Evolutionary conservation across 30 jellyfish, hydroid and myxozoan genomes (phyloP), one percentile per base, ranked within the genome.

Genomic region (Rhopilema esculentum): DNA sequence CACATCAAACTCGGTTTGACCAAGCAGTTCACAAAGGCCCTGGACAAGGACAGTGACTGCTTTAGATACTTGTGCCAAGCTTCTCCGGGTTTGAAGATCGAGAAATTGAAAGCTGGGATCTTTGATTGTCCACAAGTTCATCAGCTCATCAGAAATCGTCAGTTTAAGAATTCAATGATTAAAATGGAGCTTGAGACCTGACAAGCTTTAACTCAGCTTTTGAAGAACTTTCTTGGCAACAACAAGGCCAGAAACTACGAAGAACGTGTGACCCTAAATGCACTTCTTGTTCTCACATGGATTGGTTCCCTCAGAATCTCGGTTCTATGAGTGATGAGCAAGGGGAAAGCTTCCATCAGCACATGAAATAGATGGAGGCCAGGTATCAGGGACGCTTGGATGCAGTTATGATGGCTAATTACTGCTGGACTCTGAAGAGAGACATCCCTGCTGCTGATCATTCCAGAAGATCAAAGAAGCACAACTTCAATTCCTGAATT

Each of bases 281-380:
- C 74, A 52, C 76, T 49, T 9, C 80, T 49, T 78, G 80, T 72
- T 40, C 62, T 40, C 57, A 12, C 57, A 40, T 69, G n/a, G 77
- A 82, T 27, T 32, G 52, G 62, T 69, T 82, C 67, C 87, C 92
- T 25, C 74, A 70, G 75, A 82, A 83, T 66, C 63, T 72, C 23
- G 91, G 91, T 17, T 62, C 71, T 69, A 89, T 69, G 51, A 82
- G 92, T 67, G 92, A 69, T 48, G 92, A 82, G 49, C 91, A 69
- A n/a, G 75, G 92, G 27, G 92, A 82, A 66, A 24, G 87, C 6
- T 82, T 66, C 33, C 83, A 69, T 80, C 80, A 79, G 50, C 86
- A 61, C 57, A 78, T 78, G 6, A 63, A 65, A 80, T 69, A 50
- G 65, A 80, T 80, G 90, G 81, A 62, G 76, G 65, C 63, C 66